A percentile compares a stretch with the other conserved stretches of the same genome.
Conservation (phyloP, 2,888 invertebrate species). For the Therioaphis trifolii region DNA sequence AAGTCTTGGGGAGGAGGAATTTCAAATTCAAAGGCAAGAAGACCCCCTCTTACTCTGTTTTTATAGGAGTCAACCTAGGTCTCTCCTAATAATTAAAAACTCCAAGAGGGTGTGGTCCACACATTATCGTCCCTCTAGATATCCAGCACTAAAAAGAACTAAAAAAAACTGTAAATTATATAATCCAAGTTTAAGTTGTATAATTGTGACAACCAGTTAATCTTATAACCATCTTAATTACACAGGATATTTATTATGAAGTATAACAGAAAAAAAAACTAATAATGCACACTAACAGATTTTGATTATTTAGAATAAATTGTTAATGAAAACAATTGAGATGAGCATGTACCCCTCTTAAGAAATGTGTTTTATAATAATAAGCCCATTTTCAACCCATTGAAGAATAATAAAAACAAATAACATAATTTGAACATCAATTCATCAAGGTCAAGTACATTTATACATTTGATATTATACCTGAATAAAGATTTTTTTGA, state of each 20-base stretch:
- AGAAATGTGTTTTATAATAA: not conserved
- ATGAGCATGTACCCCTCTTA: not conserved
- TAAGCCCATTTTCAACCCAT: not conserved
- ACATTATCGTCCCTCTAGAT: not conserved
- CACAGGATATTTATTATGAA: not conserved
- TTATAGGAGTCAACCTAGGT: not conserved
- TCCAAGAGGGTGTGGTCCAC: not conserved
- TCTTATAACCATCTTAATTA: not conserved
- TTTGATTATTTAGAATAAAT: not conserved
- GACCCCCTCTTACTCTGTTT: not conserved
- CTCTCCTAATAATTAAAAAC: not conserved
- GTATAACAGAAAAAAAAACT: not conserved
- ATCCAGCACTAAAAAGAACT: not conserved
- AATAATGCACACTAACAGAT: not conserved
- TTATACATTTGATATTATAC: conserved; percentile 3
- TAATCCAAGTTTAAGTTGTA: not conserved
- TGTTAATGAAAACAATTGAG: not conserved
- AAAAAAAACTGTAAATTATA: conserved; percentile 2
- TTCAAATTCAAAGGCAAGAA: not conserved
- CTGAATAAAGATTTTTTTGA: conserved; percentile 8
- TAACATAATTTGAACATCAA: not conserved
- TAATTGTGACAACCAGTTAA: not conserved
- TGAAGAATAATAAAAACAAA: conserved; percentile 3
- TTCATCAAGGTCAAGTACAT: not conserved
- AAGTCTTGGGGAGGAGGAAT: not conserved